These are phyloP conservation scores for Ochropacha duplaris DNA, from an alignment of 2,888 invertebrate species.

Conservation along the genomic window DNA sequence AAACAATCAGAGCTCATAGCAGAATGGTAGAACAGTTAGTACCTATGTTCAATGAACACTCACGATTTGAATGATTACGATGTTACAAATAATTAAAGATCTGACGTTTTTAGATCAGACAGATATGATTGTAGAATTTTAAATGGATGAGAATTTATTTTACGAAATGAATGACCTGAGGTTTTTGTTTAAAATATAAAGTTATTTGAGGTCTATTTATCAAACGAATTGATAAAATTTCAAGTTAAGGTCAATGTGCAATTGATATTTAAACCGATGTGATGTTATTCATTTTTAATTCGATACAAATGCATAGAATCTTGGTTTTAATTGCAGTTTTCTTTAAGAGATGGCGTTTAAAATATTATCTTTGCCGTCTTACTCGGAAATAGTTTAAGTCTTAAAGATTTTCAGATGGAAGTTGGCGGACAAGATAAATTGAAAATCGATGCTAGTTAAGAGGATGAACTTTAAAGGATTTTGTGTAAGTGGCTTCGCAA, in stretches of 20 bases:
- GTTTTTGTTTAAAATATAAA: not conserved
- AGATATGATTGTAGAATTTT: not conserved
- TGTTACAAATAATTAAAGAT: conserved; percentile 78
- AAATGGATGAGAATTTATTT: not conserved
- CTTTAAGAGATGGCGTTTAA: not conserved
- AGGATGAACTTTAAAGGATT: not conserved
- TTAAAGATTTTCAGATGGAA: not conserved
- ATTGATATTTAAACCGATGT: too few species aligned
- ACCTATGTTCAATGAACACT: conserved; percentile 70
- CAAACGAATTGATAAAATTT: not conserved
- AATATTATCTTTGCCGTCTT: not conserved
- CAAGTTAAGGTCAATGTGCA: not conserved
- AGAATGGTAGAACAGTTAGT: conserved; percentile 53
- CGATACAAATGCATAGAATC: not conserved
- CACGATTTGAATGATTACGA: conserved; percentile 76
- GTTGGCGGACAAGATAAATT: not conserved
- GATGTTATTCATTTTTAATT: too few species aligned
- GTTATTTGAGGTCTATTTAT: not conserved
- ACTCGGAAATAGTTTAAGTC: not conserved
- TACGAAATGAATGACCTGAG: not conserved
- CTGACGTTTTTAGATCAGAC: conserved; percentile 68
- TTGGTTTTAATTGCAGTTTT: not conserved
- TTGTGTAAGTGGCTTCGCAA: not conserved
- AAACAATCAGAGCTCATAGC: conserved; percentile 33
- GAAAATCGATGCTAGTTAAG: conserved; percentile 1